These are phyloP conservation scores for Rhyacophila evoluta DNA, from an alignment of 2,888 invertebrate species.

Conservation along the genomic window DNA sequence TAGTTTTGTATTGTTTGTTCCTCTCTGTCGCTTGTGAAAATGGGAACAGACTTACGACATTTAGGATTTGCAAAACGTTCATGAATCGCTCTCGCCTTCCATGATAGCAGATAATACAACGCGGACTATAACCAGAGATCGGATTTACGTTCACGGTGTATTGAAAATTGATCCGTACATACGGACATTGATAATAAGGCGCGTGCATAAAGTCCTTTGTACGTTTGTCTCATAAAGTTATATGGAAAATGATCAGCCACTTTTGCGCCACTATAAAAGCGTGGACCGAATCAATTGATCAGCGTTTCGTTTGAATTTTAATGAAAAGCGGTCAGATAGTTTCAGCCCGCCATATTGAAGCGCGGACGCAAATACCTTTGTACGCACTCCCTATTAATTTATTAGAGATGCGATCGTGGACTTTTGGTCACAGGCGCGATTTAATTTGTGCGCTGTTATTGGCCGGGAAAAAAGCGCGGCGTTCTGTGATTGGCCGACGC, in stretches of 20 bases:
- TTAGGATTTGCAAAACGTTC: constrained; percentile 60
- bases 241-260: constrained; percentile 21
- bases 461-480: constrained; percentile 67
- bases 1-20: background rate
- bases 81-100: constrained; percentile 67
- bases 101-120: constrained; percentile 71
- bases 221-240: background rate
- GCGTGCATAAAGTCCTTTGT: constrained; percentile 55
- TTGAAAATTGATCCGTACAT: background rate
- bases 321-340: background rate
- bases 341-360: constrained; percentile 5
- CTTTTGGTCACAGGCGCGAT: constrained; percentile 57
- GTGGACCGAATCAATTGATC: background rate
- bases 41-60: constrained; percentile 57
- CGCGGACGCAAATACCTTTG: background rate
- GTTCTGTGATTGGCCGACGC: constrained; percentile 70
- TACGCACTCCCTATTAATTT: background rate
- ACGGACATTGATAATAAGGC: constrained; percentile 15
- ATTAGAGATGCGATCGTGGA: constrained; percentile 60
- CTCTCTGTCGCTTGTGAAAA: background rate
- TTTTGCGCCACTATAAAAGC: background rate
- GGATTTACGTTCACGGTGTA: background rate
- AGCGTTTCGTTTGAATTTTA: background rate
- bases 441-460: constrained; percentile 60
- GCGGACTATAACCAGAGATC: constrained; percentile 56